Base-by-base conservation (phyloP, 2,888 invertebrate genomes). In the Macroteleia sp. region DNA sequence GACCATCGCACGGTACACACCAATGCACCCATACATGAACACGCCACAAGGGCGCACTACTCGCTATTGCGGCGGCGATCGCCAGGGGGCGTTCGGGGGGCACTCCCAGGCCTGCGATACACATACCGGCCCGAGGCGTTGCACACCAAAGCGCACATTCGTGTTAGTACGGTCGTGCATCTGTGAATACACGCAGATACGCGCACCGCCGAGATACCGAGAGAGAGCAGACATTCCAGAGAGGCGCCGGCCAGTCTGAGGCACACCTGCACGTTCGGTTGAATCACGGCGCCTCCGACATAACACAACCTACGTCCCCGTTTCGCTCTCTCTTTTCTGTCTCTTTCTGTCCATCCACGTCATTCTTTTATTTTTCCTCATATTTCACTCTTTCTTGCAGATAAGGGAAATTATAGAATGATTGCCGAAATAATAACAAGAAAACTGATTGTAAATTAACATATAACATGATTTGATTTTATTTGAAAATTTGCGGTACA, bases 171-270 rank as follows among this genome's bases (percentile, higher is more conserved):
- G 39, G 64, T 62, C 57, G 80, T 19, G 76, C 67, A 64, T 70
- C 77, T 76, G 77, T 76, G 77, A 73, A 79, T 59, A 71, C 79
- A 32, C 69, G 14, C 22, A 34, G 25, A 17, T 25, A n/a, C 46
- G 17, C 16, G 9, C 9, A 22, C 14, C 20, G 14, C 30, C 16
- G 32, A 36, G 64, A 76, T 42, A 44, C 61, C 30, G 48, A 54
- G 57, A 73, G 76, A 70, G 78, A 80, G 80, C 70, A 79, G 82
- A 85, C 90, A 90, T 90, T 90, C 90, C 90, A 86, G 85, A 86
- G 89, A 88, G 90, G 90, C 90, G 90, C 90, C 90, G 88, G 88
- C 89, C 86, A 90, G 90, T 90, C 90, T 90, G 86, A 85, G 88
- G 89, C 90, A 90, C 90, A 90, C 90, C 90, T 90, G 90, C 90